Conservation (phyloP, 1,140 invertebrate species). For the Hycleus phaleratus region DNA sequence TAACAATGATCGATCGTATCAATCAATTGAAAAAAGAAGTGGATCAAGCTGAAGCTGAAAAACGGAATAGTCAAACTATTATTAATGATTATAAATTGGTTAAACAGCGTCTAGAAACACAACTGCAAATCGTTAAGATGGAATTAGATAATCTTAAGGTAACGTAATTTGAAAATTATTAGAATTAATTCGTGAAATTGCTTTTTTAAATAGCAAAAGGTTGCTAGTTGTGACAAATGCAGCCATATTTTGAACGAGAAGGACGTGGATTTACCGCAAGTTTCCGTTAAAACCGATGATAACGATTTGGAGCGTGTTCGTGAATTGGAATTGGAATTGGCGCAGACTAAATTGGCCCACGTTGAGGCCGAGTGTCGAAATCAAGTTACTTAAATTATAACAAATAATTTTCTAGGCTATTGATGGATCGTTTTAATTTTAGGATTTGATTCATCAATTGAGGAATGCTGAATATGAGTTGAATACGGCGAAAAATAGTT, state of each 20-base stretch:
- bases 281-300: slow-evolving; percentile 14
- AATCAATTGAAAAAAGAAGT: slow-evolving; percentile 77
- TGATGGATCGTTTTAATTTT: slow-evolving; percentile 24
- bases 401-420: no score
- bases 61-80: slow-evolving; percentile 60
- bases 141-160: slow-evolving; percentile 53
- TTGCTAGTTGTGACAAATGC: slow-evolving; percentile 52
- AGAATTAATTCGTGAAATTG: no score
- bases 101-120: slow-evolving; percentile 79
- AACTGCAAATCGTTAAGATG: slow-evolving; percentile 59
- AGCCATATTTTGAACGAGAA: slow-evolving; percentile 31
- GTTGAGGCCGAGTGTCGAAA: slow-evolving; percentile 96
- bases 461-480: slow-evolving; percentile 74
- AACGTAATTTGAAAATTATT: slow-evolving; percentile 9
- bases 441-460: slow-evolving; percentile 90
- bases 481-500: slow-evolving; percentile 66
- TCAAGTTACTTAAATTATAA: slow-evolving; percentile 53
- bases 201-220: slow-evolving; percentile 40
- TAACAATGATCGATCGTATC: slow-evolving; percentile 69
- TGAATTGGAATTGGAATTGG: slow-evolving; percentile 90
- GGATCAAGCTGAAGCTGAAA: slow-evolving; percentile 64
- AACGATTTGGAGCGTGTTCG: slow-evolving; percentile 60
- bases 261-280: slow-evolving; percentile 19
- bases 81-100: slow-evolving; percentile 92
- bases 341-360: slow-evolving; percentile 91